Evolutionary conservation across 92 coral and sea anemone genomes (phyloP).

Genomic region (Umimayanthus chanpuru): DNA sequence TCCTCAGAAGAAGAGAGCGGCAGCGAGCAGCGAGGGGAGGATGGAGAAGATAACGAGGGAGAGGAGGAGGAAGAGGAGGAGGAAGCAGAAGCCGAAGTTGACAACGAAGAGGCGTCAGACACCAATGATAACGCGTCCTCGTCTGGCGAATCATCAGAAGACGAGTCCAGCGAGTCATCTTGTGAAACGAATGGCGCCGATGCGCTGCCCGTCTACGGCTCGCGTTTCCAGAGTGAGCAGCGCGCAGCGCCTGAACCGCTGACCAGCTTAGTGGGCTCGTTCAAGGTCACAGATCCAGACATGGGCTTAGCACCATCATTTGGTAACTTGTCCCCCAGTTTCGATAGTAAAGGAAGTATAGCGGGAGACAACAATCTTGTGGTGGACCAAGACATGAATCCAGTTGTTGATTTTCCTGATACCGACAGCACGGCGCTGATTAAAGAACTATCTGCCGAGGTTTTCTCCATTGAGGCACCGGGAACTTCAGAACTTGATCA

Average conservation of each 20-base stretch:
- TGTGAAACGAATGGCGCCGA: constrained; percentile 35
- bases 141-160: constrained; percentile 24
- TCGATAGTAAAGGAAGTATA: constrained; percentile 57
- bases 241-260: constrained; percentile 1
- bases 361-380: constrained; percentile 57
- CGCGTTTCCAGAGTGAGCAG: constrained; percentile 4
- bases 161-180: constrained; percentile 43
- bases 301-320: constrained; percentile 68
- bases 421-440: constrained; percentile 89
- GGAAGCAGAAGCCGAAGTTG: constrained; percentile 19
- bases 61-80: constrained; percentile 33
- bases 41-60: constrained; percentile 45
- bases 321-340: constrained; percentile 72
- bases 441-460: constrained; percentile 87
- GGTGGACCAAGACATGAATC: constrained; percentile 72
- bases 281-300: constrained; percentile 56
- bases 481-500: constrained; percentile 60
- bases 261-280: constrained; percentile 34
- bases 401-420: constrained; percentile 81
- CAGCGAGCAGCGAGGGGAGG: constrained; percentile 59
- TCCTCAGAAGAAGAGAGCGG: constrained; percentile 85
- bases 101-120: constrained; percentile 32
- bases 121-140: constrained; percentile 1
- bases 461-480: constrained; percentile 84
- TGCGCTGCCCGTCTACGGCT: constrained; percentile 5